phyloP scores from a whole-genome alignment of 2,888 invertebrate genomes.

The Portevinia maculata region DNA sequence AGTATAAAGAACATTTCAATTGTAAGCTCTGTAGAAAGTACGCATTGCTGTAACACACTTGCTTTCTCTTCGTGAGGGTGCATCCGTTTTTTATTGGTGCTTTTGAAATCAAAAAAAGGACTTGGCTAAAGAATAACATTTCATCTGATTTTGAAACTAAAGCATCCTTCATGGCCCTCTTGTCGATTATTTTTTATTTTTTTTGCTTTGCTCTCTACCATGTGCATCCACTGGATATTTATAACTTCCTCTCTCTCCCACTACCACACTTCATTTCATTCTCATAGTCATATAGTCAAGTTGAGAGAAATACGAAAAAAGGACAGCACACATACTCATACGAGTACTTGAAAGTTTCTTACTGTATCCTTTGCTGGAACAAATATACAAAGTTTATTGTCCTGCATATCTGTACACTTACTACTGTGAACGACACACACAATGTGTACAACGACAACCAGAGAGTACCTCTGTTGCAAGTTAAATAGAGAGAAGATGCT shows the following conservation, averaged over 20 bases:
- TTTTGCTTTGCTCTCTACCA: slow-evolving; percentile 5
- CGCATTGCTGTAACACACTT: slow-evolving; percentile 42
- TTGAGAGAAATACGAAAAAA: background rate
- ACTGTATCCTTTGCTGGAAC: slow-evolving; percentile 46
- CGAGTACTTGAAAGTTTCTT: slow-evolving; percentile 51
- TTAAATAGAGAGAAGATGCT: slow-evolving; percentile 55
- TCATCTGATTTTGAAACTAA: slow-evolving; percentile 68
- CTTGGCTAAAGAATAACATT: slow-evolving; percentile 63
- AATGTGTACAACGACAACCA: slow-evolving; percentile 45
- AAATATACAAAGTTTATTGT: slow-evolving; percentile 72
- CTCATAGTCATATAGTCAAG: background rate
- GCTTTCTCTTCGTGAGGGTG: slow-evolving; percentile 10
- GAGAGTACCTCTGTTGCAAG: slow-evolving; percentile 58
- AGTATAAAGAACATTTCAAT: slow-evolving; percentile 52
- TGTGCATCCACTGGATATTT: slow-evolving; percentile 26
- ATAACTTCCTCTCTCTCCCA: slow-evolving; percentile 9
- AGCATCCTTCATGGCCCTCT: slow-evolving; percentile 56
- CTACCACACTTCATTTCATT: no score
- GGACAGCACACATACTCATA: slow-evolving; percentile 20
- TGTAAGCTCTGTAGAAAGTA: slow-evolving; percentile 37
- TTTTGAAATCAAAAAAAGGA: slow-evolving; percentile 45
- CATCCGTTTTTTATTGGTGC: slow-evolving; percentile 35
- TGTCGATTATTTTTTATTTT: background rate
- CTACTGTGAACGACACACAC: slow-evolving; percentile 38
- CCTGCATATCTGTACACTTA: slow-evolving; percentile 62